Evolutionary conservation across 2,113 vertebrate species (phyloP), one percentile per base, ranked within the genome.

Genomic region (Neolamprologus longior): DNA sequence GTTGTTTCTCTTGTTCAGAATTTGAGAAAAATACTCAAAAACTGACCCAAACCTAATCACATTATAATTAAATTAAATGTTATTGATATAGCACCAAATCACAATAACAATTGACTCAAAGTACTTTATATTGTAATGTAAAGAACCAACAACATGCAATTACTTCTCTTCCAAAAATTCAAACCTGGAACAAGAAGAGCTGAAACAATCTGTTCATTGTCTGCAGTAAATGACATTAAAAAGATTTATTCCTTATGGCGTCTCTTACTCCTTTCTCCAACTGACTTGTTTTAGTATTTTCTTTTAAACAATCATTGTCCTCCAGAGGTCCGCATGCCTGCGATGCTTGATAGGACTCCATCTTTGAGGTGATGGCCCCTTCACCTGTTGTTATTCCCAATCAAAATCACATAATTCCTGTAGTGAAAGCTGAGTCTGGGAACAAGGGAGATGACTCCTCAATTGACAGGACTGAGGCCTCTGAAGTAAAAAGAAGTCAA

Each of bases 1-100:
- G 0, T 2, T 53, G 19, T 53, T 53, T 53, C 9, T 21, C 0
- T 53, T 53, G 52, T 21, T 21, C 19, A 53, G 19, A 53, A 53
- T 53, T 53, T 53, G 9, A 53, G 52, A 21, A 53, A 21, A 53
- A 21, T 21, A n/a, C 3, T n/a, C 50, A 52, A 50, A 52, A 52
- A n/a, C 19, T 10, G 50, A n/a, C 52, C 3, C 50, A n/a, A 53
- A n/a, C 19, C 19, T 21, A 53, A 53, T 53, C 52, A 53, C 50
- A 53, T 53, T 53, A 53, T 10, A 4, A 53, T 53, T 53, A 2
- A 53, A n/a, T 53, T 53, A 2, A 10, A 6, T 53, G 0, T 53
- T 6, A 21, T 11, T 53, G 52, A 53, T 53, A 21, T 53, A 53
- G 19, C 52, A 1, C 1, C 17, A 9, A 0, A 52, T 0, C 17